Evolutionary conservation across 2,888 invertebrate species (phyloP).

Genomic region (Dryobotodes eremita): DNA sequence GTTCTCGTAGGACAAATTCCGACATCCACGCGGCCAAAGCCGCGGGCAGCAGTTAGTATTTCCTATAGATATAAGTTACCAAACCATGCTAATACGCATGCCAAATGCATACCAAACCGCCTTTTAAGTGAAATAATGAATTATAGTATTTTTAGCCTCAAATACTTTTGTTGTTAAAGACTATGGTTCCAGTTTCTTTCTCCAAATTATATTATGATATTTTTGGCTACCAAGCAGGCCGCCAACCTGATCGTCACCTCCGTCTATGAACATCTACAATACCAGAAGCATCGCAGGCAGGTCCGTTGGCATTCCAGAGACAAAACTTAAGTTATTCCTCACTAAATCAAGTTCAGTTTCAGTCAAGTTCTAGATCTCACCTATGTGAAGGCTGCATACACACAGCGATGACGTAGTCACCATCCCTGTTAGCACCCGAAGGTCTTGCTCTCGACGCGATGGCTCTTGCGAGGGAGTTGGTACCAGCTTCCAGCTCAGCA

Average conservation of each 20-base stretch:
- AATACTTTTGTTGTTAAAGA: neutral
- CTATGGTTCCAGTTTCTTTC: neutral
- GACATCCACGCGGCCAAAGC: too few relatives aligned
- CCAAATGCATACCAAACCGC: too few relatives aligned
- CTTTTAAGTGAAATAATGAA: neutral
- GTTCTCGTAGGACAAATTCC: too few relatives aligned
- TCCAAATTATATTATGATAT: too few relatives aligned
- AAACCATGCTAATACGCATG: too few relatives aligned
- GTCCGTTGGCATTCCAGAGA: neutral
- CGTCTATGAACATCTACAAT: neutral
- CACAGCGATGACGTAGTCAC: slow-evolving; percentile 94
- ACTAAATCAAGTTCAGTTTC: neutral
- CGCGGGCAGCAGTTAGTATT: neutral
- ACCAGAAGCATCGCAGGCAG: neutral
- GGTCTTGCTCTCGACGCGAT: slow-evolving; percentile 85
- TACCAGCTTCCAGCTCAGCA: slow-evolving; percentile 88
- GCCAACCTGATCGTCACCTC: neutral
- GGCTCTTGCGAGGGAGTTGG: slow-evolving; percentile 91
- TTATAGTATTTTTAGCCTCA: neutral
- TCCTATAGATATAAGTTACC: neutral
- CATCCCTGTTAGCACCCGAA: slow-evolving; percentile 91
- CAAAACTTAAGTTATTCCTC: neutral
- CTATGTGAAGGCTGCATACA: slow-evolving; percentile 95
- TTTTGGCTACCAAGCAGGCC: neutral
- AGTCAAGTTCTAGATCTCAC: slow-evolving; percentile 71